Base-by-base conservation (phyloP, 2,888 invertebrate species). In the Chaitophorus viminalis region DNA sequence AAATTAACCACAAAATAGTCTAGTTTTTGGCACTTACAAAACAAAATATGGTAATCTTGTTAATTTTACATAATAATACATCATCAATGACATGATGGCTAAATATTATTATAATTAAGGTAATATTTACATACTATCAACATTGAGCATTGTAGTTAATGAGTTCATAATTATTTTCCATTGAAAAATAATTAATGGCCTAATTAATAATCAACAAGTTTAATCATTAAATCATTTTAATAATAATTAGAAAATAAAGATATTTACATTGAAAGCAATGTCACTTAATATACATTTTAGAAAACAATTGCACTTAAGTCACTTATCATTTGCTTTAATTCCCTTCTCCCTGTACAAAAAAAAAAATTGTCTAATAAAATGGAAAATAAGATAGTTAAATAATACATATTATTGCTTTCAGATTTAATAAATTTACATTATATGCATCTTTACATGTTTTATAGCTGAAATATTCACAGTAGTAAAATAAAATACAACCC, bases 11-110 rank as follows among this genome's bases (percentile, higher is more conserved):
- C 78, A 86, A 78, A 78, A 86, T 78, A 78, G 65, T 60, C 79
- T 87, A 87, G 36, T 87, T 87, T 87, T 87, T 87, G 87, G 87
- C 87, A 87, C 87, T 79, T 86, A 77, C 5, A 75, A 87, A 87
- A 87, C 79, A 81, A 87, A 87, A 81, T 74, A 60, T 87, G 87
- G 79, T 87, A 9, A 74, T 81, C 74, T 87, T 87, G 87, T 87
- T 87, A 60, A 87, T 81, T 65, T 74, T 31, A 81, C 17, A 79
- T 79, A 46, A 78, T 79, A 74, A 72, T 86, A 79, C 54, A 81
- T 60, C 31, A 81, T 87, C 79, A 79, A 87, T 87, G 79, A 79
- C 87, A 74, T 65, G 31, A 79, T 79, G 74, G 87, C 65, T 74
- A 74, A 70, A 79, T 78, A 78, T 39, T 74, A 52, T 77, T 60